A percentile compares a stretch with the other conserved stretches of the same genome.
Conservation (phyloP, 2,113 vertebrate genomes). For the Paracanthobrama guichenoti region DNA sequence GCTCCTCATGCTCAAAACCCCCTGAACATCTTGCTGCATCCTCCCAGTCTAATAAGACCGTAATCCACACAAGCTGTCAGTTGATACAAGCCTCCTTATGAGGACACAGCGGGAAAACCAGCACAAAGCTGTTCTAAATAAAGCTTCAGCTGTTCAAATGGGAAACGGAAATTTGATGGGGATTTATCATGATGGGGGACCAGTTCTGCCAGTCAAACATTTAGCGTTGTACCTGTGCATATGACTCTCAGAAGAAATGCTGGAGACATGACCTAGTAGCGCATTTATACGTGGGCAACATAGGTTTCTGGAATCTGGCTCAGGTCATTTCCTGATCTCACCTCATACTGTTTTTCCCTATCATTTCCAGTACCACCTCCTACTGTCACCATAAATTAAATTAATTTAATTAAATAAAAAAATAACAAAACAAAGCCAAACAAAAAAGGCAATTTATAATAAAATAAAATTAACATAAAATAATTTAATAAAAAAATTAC, state of each 20-base stretch:
- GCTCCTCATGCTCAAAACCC: slow-evolving; percentile 71
- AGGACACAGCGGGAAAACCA: slow-evolving; percentile 68
- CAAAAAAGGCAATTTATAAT: background rate
- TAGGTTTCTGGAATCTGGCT: background rate
- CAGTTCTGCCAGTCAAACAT: slow-evolving; percentile 42
- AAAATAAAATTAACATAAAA: background rate
- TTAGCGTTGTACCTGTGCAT: slow-evolving; percentile 38
- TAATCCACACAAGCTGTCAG: slow-evolving; percentile 84
- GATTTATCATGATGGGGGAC: slow-evolving; percentile 45
- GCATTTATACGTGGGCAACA: too few relatives aligned
- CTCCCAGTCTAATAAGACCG: slow-evolving; percentile 78
- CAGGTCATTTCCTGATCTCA: background rate
- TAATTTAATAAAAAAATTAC: background rate
- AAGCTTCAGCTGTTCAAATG: slow-evolving; percentile 70
- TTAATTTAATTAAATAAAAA: background rate
- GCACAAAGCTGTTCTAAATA: slow-evolving; percentile 72
- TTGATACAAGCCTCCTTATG: slow-evolving; percentile 79
- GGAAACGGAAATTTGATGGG: slow-evolving; percentile 61
- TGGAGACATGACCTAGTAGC: background rate
- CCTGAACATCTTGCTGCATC: slow-evolving; percentile 79
- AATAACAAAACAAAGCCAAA: background rate
- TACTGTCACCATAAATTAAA: background rate
- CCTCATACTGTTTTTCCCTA: background rate
- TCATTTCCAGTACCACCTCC: background rate
- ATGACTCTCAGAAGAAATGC: background rate